A percentile compares a stretch with the other conserved stretches of the same genome.
Conservation (phyloP, 2,113 vertebrate species). For the Sigmodon hispidus region DNA sequence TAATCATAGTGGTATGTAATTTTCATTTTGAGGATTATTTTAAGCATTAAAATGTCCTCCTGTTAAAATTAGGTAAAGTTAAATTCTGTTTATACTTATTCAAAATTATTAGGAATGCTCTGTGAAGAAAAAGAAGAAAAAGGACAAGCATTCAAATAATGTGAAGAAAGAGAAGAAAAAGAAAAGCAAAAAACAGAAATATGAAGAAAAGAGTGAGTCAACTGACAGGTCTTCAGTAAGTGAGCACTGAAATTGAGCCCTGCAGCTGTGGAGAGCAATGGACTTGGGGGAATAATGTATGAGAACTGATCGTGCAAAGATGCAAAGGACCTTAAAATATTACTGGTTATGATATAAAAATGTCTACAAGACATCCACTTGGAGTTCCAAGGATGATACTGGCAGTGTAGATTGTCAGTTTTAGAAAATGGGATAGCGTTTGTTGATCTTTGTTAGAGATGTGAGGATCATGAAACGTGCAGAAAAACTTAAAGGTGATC, state of each 20-base stretch:
- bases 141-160: constrained; percentile 95
- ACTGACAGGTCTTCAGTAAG: constrained; percentile 90
- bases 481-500: neutral
- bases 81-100: constrained; percentile 52
- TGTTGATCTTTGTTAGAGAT: neutral
- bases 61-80: constrained; percentile 46
- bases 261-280: neutral
- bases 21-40: no score
- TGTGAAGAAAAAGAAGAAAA: constrained; percentile 92
- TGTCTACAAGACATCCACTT: neutral
- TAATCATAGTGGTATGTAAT: no score
- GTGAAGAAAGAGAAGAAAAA: constrained; percentile 95
- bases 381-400: neutral
- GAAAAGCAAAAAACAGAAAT: constrained; percentile 88
- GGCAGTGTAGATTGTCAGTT: neutral
- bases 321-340: neutral
- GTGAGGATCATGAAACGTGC: neutral
- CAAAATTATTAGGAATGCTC: constrained; percentile 87
- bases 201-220: constrained; percentile 82
- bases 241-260: constrained; percentile 13
- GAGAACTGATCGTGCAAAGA: neutral
- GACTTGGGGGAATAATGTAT: constrained; percentile 35
- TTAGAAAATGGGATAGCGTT: neutral
- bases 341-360: constrained; percentile 17
- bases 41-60: neutral